A percentile compares a stretch with the other conserved stretches of the same genome.
phyloP scores from a whole-genome alignment of 2,797 vertebrate species.

The Rhynchotus rufescens region DNA sequence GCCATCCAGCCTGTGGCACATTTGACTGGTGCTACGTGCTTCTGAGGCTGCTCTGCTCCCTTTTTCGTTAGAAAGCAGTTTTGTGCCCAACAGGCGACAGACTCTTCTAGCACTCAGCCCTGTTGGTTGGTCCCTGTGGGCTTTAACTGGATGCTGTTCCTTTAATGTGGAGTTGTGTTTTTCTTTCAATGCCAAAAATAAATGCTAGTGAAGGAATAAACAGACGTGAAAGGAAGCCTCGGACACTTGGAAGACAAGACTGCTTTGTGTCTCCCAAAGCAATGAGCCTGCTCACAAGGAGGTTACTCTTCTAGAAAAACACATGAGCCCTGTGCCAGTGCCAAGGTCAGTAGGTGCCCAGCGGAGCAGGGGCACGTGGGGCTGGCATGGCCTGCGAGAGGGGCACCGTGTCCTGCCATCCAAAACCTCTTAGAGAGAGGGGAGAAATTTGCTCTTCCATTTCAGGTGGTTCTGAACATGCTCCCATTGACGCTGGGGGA shows the following conservation, averaged over 20 bases:
- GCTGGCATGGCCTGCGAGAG: background rate
- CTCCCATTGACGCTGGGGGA: background rate
- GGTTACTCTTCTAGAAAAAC: constrained; percentile 49
- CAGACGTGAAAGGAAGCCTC: constrained; percentile 43
- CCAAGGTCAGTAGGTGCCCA: constrained; percentile 42
- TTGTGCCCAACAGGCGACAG: background rate
- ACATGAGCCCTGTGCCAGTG: constrained; percentile 31
- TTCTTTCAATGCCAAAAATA: constrained; percentile 64
- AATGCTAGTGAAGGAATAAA: constrained; percentile 46
- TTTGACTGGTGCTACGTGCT: background rate
- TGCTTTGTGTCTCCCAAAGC: constrained; percentile 63
- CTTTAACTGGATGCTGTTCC: constrained; percentile 12
- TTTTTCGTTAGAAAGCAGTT: constrained; percentile 32
- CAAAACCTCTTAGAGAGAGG: background rate
- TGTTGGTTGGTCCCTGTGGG: background rate
- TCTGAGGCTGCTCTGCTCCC: constrained; percentile 6
- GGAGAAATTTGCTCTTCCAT: background rate
- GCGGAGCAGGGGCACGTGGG: background rate
- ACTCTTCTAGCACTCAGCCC: background rate
- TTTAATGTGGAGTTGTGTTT: constrained; percentile 45
- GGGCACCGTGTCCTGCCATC: background rate
- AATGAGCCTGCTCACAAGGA: constrained; percentile 53
- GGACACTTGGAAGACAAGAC: constrained; percentile 65
- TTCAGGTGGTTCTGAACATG: background rate
- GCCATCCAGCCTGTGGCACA: background rate